These are phyloP conservation scores for Atherinomorus stipes DNA, from an alignment of 2,113 vertebrate species.

Conservation along the genomic window DNA sequence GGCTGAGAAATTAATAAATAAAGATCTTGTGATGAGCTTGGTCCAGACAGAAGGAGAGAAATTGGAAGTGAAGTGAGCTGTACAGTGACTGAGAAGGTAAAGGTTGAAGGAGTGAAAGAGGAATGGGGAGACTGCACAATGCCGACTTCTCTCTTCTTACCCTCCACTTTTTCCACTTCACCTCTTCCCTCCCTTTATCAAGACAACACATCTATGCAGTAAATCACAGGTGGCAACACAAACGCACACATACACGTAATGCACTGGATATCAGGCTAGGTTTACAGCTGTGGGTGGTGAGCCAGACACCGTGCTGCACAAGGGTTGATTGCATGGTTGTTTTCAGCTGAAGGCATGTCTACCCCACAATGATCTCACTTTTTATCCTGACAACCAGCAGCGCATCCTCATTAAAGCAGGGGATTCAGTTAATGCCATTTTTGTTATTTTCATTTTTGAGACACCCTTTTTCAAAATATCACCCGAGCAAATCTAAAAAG, in stretches of 20 bases:
- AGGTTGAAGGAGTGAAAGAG: constrained; percentile 21
- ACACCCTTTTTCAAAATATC: no score
- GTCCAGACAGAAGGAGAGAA: constrained; percentile 45
- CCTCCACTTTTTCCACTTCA: not conserved
- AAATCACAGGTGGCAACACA: constrained; percentile 9
- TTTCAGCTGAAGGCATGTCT: not conserved
- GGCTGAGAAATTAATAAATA: constrained; percentile 53
- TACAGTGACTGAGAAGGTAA: constrained; percentile 31
- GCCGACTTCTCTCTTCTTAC: constrained; percentile 1
- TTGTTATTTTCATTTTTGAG: no score
- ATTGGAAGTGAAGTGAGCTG: constrained; percentile 66
- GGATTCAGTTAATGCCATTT: no score
- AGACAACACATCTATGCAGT: not conserved
- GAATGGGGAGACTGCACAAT: constrained; percentile 39
- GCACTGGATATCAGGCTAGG: not conserved
- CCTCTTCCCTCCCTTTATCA: constrained; percentile 3
- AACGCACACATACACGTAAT: constrained; percentile 15
- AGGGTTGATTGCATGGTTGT: not conserved
- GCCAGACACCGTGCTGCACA: not conserved
- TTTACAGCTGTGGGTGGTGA: constrained; percentile 5
- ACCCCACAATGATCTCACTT: not conserved
- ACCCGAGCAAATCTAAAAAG: no score
- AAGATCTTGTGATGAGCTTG: constrained; percentile 23
- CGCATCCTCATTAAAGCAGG: no score
- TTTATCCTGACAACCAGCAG: no score